Base-by-base conservation (phyloP, 2,797 vertebrate genomes). In the Coilia nasus region DNA sequence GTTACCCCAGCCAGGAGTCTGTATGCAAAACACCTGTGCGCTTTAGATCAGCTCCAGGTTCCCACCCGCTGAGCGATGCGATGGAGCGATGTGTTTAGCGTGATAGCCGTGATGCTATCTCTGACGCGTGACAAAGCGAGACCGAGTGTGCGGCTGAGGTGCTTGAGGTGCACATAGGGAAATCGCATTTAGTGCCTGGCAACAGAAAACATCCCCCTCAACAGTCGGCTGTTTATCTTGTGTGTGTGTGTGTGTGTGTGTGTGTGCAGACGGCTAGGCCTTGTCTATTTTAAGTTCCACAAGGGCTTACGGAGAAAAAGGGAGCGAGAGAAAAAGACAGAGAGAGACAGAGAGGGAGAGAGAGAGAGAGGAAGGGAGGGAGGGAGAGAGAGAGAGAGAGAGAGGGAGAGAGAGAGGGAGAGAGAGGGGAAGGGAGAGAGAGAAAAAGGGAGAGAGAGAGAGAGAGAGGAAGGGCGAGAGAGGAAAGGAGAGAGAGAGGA, bases 191-290 rank as follows among this genome's bases (percentile, higher is more conserved):
- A 44, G 9, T 44, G 71, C 71, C 9, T 78, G 71, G 35, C 71
- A 78, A 78, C 71, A 41, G 35, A 78, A 78, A 78, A 78, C 71
- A 78, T 78, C 31, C 6, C 35, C 15, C 35, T 75, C 71, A 78
- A 44, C 71, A 78, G 71, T 78, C 31, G 15, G 71, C 71, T 78
- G 71, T 78, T 78, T 21, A 78, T 78, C 71, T 78, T 78, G 31
- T 78, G n/a, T n/a, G n/a, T n/a, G n/a, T n/a, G n/a, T n/a, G n/a
- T n/a, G n/a, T n/a, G n/a, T n/a, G n/a, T n/a, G n/a, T n/a, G n/a
- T n/a, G n/a, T n/a, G n/a, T n/a, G n/a, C n/a, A n/a, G n/a, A n/a
- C n/a, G n/a, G n/a, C n/a, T n/a, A n/a, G n/a, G n/a, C n/a, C n/a
- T n/a, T n/a, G n/a, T n/a, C n/a, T n/a, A n/a, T n/a, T n/a, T n/a